phyloP scores from a whole-genome alignment of 1,140 invertebrate genomes.

The Helicoverpa zea region DNA sequence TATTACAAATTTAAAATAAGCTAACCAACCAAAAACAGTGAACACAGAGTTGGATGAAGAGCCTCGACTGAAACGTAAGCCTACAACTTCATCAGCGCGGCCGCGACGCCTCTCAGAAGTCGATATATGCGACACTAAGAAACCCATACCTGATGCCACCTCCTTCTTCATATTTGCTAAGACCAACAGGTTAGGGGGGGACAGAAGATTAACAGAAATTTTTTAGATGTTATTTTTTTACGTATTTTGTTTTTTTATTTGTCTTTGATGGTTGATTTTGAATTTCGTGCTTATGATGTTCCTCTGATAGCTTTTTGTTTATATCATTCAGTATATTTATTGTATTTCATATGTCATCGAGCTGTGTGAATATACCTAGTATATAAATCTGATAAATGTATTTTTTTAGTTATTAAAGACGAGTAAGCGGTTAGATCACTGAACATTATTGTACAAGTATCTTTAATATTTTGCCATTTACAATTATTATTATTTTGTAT shows the following conservation, averaged over 20 bases:
- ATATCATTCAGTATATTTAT: not conserved
- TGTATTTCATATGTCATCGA: not conserved
- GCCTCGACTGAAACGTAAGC: conserved; percentile 81
- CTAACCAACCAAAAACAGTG: conserved; percentile 77
- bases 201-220: conserved; percentile 57
- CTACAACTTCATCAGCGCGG: conserved; percentile 89
- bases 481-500: conserved; percentile 24
- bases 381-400: not conserved
- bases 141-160: conserved; percentile 97
- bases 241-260: conserved; percentile 59
- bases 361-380: not conserved
- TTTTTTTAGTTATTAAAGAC: not conserved
- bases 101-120: conserved; percentile 97
- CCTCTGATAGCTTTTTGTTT: conserved; percentile 4
- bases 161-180: conserved; percentile 98
- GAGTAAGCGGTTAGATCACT: conserved; percentile 12
- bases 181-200: conserved; percentile 93
- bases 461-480: conserved; percentile 23
- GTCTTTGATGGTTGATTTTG: conserved; percentile 40
- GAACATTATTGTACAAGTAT: not conserved
- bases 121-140: conserved; percentile 94
- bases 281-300: conserved; percentile 15
- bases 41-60: conserved; percentile 82
- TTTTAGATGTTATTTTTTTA: conserved; percentile 75
- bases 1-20: conserved; percentile 44